Evolutionary conservation across 1,140 invertebrate species (phyloP).

Genomic region (Lethocerus indicus): DNA sequence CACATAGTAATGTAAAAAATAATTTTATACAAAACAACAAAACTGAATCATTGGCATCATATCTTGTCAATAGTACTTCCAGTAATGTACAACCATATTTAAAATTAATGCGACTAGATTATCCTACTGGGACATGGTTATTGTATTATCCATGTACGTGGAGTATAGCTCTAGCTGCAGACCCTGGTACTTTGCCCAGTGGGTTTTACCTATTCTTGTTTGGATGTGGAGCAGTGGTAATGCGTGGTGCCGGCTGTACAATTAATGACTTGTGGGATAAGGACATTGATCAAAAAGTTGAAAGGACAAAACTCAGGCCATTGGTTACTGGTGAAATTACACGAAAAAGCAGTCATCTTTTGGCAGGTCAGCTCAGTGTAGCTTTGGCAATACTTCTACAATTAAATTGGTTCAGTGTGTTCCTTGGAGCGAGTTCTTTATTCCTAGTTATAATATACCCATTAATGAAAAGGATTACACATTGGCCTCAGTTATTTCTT

Average conservation of each 20-base stretch:
- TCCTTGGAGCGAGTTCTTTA: slow-evolving; percentile 68
- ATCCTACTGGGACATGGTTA: slow-evolving; percentile 85
- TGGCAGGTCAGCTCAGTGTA: slow-evolving; percentile 62
- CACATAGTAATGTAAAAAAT: too few relatives aligned
- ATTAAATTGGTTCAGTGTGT: slow-evolving; percentile 78
- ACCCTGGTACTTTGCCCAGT: slow-evolving; percentile 53
- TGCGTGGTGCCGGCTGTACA: slow-evolving; percentile 93
- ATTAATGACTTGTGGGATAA: slow-evolving; percentile 99
- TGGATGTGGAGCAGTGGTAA: slow-evolving; percentile 76
- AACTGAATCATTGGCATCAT: slow-evolving; percentile 2
- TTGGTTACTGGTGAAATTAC: slow-evolving; percentile 67
- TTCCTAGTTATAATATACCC: slow-evolving; percentile 81
- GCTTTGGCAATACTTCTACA: slow-evolving; percentile 73
- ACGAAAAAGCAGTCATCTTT: slow-evolving; percentile 55
- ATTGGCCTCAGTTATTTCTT: slow-evolving; percentile 88
- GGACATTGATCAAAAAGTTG: slow-evolving; percentile 58
- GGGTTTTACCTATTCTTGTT: slow-evolving; percentile 62
- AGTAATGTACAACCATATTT: slow-evolving; percentile 58
- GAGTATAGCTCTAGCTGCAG: slow-evolving; percentile 77
- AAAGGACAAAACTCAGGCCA: slow-evolving; percentile 67
- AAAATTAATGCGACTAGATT: slow-evolving; percentile 76
- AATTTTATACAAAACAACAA: too few relatives aligned
- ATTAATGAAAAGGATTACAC: slow-evolving; percentile 81
- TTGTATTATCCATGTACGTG: slow-evolving; percentile 93
- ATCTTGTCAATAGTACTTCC: slow-evolving; percentile 35